Evolutionary conservation across 35 echinoderm and acorn worm genomes (phyloP).

Genomic region (Nesometra sesokonis): DNA sequence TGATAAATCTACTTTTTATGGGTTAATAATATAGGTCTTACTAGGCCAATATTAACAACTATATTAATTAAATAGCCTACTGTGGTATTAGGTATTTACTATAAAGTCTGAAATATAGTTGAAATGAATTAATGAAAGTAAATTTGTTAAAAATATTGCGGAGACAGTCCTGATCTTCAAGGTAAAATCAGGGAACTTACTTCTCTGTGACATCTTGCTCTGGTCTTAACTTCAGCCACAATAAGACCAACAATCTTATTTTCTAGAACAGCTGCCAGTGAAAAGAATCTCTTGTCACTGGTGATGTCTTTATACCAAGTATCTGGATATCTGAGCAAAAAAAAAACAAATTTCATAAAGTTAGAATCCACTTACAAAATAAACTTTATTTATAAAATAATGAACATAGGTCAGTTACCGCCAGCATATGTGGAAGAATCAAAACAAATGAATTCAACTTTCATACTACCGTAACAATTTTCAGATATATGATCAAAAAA

Average conservation of each 20-base stretch:
- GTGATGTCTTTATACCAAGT: constrained; percentile 96
- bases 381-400: no score
- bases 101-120: not conserved
- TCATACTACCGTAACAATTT: no score
- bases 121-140: not conserved
- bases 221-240: constrained; percentile 84
- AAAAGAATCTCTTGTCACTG: constrained; percentile 77
- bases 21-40: no score
- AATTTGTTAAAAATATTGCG: no score
- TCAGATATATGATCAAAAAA: no score
- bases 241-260: constrained; percentile 78
- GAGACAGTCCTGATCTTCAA: no score
- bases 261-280: constrained; percentile 68
- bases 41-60: no score
- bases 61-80: not conserved
- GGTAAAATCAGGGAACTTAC: constrained; percentile 6
- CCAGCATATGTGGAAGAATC: not conserved
- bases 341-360: not conserved
- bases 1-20: no score
- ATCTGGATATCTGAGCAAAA: constrained; percentile 65
- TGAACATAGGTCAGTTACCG: no score
- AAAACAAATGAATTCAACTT: not conserved
- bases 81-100: not conserved
- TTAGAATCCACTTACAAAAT: no score
- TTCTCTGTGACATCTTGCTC: constrained; percentile 77